These are phyloP conservation scores for Sebastes trivittatus DNA, from an alignment of 2,797 vertebrate genomes.

Conservation along the genomic window DNA sequence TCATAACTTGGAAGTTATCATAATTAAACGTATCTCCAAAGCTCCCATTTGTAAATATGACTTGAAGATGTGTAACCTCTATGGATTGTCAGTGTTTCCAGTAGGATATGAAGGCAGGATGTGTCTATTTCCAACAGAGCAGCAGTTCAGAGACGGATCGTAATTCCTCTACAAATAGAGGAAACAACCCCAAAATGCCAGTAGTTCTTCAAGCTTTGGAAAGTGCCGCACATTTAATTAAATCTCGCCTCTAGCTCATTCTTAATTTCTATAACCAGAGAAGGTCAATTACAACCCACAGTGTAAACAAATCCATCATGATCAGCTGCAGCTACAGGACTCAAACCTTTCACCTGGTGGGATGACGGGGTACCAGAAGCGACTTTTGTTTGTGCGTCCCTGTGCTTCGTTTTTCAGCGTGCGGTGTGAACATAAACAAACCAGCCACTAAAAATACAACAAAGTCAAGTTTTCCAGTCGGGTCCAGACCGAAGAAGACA, in stretches of 20 bases:
- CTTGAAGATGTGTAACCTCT: not conserved
- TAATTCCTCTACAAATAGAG: slow-evolving; percentile 17
- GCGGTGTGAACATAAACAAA: slow-evolving; percentile 11
- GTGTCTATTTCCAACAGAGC: slow-evolving; percentile 26
- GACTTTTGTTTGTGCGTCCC: not conserved
- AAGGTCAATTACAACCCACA: not conserved
- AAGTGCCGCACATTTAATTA: not conserved
- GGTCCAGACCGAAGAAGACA: slow-evolving; percentile 1
- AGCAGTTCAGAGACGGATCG: not conserved
- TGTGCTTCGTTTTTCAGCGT: not conserved
- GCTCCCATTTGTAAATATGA: not conserved
- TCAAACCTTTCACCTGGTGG: slow-evolving; percentile 10
- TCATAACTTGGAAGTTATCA: not conserved
- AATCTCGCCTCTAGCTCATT: slow-evolving; percentile 21
- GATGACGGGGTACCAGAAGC: not conserved
- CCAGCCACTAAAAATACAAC: not conserved
- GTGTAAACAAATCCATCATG: slow-evolving; percentile 20
- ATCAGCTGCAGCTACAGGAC: not conserved
- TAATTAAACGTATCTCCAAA: not conserved
- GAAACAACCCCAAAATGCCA: slow-evolving; percentile 24
- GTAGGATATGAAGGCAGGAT: slow-evolving; percentile 8
- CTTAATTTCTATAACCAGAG: slow-evolving; percentile 28
- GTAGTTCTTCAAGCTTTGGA: slow-evolving; percentile 31
- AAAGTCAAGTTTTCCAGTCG: slow-evolving; percentile 4
- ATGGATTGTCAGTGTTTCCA: slow-evolving; percentile 13